Evolutionary conservation across 2,797 vertebrate genomes (phyloP).

Genomic region (Halcyon leucocephala): DNA sequence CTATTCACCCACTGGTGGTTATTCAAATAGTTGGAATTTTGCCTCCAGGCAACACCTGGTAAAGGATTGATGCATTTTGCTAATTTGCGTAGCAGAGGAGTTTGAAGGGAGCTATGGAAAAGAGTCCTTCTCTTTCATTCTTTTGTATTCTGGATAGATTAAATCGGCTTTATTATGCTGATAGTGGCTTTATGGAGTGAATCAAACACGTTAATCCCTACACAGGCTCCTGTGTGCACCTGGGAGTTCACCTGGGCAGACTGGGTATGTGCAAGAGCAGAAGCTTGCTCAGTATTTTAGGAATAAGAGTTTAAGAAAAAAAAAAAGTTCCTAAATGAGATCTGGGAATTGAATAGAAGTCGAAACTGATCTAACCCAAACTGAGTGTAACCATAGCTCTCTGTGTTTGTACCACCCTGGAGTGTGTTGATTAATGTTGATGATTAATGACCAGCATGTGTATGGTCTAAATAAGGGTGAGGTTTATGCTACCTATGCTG

Average conservation of each 20-base stretch:
- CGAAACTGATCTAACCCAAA: not conserved
- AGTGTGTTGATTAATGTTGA: not conserved
- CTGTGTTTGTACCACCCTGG: not conserved
- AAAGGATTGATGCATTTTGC: not conserved
- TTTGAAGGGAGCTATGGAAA: not conserved
- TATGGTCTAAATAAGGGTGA: not conserved
- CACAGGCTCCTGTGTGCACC: not conserved
- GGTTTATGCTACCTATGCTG: not conserved
- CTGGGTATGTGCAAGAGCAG: not conserved
- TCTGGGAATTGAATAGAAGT: not conserved
- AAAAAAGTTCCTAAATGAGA: not conserved
- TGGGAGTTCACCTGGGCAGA: not conserved
- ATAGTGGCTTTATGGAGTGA: not conserved
- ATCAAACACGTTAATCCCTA: not conserved
- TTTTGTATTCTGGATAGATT: not conserved
- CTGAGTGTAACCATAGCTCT: not conserved
- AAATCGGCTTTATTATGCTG: not conserved
- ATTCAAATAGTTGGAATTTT: slow-evolving; percentile 2
- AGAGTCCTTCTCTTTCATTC: not conserved
- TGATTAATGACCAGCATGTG: fast-evolving
- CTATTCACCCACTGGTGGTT: not conserved
- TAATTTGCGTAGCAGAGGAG: not conserved
- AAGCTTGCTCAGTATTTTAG: not conserved
- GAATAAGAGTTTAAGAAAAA: not conserved
- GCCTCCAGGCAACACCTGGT: not conserved